phyloP scores from a whole-genome alignment of 1,140 invertebrate species.

The Diorhabda sublineata region DNA sequence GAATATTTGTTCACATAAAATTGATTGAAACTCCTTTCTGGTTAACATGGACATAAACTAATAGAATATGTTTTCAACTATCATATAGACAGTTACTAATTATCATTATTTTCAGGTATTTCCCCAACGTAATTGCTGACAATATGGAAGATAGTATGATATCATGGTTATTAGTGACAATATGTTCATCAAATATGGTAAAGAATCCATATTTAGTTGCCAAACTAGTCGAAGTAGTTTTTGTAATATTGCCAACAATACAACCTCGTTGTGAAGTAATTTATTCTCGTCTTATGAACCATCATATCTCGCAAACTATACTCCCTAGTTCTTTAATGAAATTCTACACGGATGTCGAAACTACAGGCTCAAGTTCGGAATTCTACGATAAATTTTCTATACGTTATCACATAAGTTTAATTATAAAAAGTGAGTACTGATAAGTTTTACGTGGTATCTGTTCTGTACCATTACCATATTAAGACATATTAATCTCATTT shows the following conservation, averaged over 20 bases:
- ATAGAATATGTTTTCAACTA: background rate
- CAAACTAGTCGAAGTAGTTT: slow-evolving; percentile 92
- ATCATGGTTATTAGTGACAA: slow-evolving; percentile 81
- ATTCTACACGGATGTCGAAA: slow-evolving; percentile 98
- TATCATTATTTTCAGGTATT: slow-evolving; percentile 57
- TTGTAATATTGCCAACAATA: slow-evolving; percentile 82
- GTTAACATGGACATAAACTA: no score
- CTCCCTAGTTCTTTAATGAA: slow-evolving; percentile 91
- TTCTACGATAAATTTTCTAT: slow-evolving; percentile 99
- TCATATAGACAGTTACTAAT: slow-evolving; percentile 7
- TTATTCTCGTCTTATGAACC: slow-evolving; percentile 68
- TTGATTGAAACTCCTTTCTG: no score
- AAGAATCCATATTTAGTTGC: slow-evolving; percentile 95
- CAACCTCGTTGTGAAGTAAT: slow-evolving; percentile 59
- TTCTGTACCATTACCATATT: background rate
- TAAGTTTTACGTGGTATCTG: background rate
- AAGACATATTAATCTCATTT: background rate
- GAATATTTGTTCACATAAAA: no score
- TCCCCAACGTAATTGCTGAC: slow-evolving; percentile 68
- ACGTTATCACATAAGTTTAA: slow-evolving; percentile 94
- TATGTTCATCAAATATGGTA: slow-evolving; percentile 86
- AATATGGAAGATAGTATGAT: slow-evolving; percentile 79
- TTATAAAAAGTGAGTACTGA: slow-evolving; percentile 75
- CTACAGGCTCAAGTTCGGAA: slow-evolving; percentile 93
- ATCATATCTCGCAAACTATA: slow-evolving; percentile 76